Evolutionary conservation across 1,140 invertebrate genomes (phyloP).

Genomic region (Antheraea mylitta): DNA sequence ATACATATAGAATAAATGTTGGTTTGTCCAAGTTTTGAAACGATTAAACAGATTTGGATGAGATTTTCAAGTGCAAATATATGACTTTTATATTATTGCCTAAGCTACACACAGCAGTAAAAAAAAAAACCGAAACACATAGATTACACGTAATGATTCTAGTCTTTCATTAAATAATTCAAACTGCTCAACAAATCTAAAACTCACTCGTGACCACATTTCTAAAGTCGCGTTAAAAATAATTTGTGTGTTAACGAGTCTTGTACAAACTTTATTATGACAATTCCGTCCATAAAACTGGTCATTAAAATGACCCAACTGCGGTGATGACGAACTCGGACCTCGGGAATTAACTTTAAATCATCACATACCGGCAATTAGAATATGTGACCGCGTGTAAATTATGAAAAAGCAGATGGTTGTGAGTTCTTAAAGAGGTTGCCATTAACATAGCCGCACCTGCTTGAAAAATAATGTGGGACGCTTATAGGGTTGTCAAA

Average conservation of each 20-base stretch:
- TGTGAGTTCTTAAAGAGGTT: slow-evolving; percentile 48
- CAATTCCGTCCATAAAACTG: slow-evolving; percentile 36
- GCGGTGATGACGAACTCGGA: slow-evolving; percentile 31
- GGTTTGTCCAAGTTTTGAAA: too few relatives aligned
- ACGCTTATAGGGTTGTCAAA: slow-evolving; percentile 18
- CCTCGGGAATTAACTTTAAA: slow-evolving; percentile 34
- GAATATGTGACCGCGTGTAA: slow-evolving; percentile 57
- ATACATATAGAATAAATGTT: too few relatives aligned
- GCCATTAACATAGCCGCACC: slow-evolving; percentile 57
- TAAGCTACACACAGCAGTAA: too few relatives aligned
- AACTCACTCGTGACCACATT: not conserved
- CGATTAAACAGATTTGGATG: too few relatives aligned
- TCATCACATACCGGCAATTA: slow-evolving; percentile 50
- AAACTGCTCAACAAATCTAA: not conserved
- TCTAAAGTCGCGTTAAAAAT: not conserved
- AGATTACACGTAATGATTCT: too few relatives aligned
- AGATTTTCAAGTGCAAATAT: too few relatives aligned
- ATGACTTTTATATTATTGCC: too few relatives aligned
- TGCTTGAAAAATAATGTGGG: slow-evolving; percentile 56
- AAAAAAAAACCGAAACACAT: too few relatives aligned
- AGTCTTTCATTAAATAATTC: too few relatives aligned
- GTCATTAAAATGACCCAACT: slow-evolving; percentile 37
- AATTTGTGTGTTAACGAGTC: not conserved
- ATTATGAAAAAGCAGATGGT: slow-evolving; percentile 73
- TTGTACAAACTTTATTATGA: slow-evolving; percentile 23